phyloP scores from a whole-genome alignment of 2,888 invertebrate genomes.

The Hylaea fasciaria region DNA sequence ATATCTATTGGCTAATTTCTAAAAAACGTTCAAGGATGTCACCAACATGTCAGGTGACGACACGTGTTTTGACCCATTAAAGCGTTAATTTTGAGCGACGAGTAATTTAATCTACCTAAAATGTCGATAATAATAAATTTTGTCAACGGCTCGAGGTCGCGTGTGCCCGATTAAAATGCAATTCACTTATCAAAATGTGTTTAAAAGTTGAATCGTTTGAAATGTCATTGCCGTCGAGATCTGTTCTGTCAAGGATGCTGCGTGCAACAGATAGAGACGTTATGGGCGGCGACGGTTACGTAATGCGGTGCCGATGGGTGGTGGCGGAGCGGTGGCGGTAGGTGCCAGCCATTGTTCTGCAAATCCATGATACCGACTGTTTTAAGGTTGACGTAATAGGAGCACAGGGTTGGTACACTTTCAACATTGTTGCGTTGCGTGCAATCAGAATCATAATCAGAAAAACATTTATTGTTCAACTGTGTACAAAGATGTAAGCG shows the following conservation, averaged over 20 bases:
- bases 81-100: conserved; percentile 3
- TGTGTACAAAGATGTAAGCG: not conserved
- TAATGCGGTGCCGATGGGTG: conserved; percentile 47
- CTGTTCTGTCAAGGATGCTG: conserved; percentile 35
- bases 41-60: conserved; percentile 8
- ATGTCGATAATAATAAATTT: conserved; percentile 44
- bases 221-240: conserved; percentile 56
- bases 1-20: conserved; percentile 25
- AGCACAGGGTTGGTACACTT: conserved; percentile 29
- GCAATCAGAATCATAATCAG: no score
- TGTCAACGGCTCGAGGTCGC: conserved; percentile 46
- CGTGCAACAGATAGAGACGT: conserved; percentile 57
- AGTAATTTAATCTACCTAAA: conserved; percentile 30
- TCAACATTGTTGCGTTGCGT: not conserved
- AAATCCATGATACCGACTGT: conserved; percentile 56
- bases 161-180: conserved; percentile 38
- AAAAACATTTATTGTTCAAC: no score
- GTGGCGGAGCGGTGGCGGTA: conserved; percentile 54
- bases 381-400: conserved; percentile 54
- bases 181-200: conserved; percentile 34
- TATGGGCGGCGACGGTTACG: conserved; percentile 66
- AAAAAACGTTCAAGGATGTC: conserved; percentile 34
- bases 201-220: conserved; percentile 44
- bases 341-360: conserved; percentile 64
- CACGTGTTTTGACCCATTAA: conserved; percentile 16